Evolutionary conservation across 2,888 invertebrate genomes (phyloP).

Genomic region (Halocaridina rubra): DNA sequence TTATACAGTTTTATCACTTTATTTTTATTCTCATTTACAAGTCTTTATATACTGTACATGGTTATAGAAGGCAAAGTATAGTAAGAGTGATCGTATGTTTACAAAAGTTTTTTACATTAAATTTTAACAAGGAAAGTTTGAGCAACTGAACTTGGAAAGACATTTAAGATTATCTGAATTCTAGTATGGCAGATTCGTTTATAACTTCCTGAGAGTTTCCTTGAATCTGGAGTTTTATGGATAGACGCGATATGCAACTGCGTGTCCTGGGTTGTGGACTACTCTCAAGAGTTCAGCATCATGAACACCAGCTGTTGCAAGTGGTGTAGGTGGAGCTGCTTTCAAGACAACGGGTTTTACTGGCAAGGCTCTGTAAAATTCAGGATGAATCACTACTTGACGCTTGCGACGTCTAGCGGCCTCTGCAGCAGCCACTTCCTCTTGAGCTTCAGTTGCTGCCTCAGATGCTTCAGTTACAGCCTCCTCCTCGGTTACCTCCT

Average conservation of each 20-base stretch:
- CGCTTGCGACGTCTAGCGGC: neutral
- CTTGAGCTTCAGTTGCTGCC: neutral
- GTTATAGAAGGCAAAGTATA: too few species aligned
- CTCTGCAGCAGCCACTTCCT: neutral
- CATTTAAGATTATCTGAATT: too few species aligned
- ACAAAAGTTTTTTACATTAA: too few species aligned
- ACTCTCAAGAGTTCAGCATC: slow-evolving; percentile 22
- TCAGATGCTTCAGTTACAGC: neutral
- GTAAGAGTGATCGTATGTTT: too few species aligned
- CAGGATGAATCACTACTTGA: neutral
- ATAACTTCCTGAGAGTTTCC: too few species aligned
- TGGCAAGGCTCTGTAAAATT: slow-evolving; percentile 13
- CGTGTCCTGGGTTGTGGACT: slow-evolving; percentile 64
- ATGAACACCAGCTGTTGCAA: neutral
- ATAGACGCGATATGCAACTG: slow-evolving; percentile 58
- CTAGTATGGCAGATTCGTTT: too few species aligned
- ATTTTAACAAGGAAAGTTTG: too few species aligned
- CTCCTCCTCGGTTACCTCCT: neutral
- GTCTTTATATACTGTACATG: too few species aligned
- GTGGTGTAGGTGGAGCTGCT: neutral
- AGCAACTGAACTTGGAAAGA: too few species aligned
- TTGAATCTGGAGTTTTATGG: too few species aligned
- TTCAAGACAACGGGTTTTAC: slow-evolving; percentile 5
- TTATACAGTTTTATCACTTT: too few species aligned
- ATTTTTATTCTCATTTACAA: too few species aligned